These are phyloP conservation scores for Antigone vipio DNA, from an alignment of 2,113 vertebrate species.

Conservation along the genomic window DNA sequence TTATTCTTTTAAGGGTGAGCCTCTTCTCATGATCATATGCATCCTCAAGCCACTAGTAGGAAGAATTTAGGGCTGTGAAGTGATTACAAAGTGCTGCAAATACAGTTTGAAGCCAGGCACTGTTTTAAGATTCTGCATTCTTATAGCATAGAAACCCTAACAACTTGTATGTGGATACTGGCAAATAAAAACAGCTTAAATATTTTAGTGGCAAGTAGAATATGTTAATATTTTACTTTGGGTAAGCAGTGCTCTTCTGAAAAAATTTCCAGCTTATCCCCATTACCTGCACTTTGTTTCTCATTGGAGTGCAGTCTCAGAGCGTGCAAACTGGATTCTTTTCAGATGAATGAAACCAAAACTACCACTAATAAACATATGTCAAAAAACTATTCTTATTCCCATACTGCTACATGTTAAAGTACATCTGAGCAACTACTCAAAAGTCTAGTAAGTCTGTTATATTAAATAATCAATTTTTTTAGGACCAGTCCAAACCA, in stretches of 20 bases:
- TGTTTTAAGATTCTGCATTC: neutral
- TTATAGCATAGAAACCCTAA: neutral
- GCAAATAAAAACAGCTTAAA: neutral
- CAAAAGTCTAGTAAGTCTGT: neutral
- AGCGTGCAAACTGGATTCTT: neutral
- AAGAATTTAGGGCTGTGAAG: neutral
- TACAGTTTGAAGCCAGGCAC: neutral
- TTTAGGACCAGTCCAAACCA: neutral
- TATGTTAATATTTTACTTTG: neutral
- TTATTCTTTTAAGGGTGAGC: neutral
- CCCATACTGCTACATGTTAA: neutral
- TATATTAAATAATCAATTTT: neutral
- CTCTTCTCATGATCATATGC: neutral
- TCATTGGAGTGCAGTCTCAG: neutral
- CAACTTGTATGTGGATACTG: neutral
- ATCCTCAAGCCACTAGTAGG: neutral
- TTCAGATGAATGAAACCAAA: neutral
- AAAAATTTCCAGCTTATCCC: neutral
- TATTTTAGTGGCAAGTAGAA: slow-evolving; percentile 21
- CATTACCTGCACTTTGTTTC: neutral
- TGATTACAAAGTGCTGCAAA: neutral
- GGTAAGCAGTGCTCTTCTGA: neutral
- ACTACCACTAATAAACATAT: neutral
- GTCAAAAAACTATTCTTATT: neutral
- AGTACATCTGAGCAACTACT: neutral